phyloP scores from a whole-genome alignment of 2,113 vertebrate species.

The Ardeotis arabs region DNA sequence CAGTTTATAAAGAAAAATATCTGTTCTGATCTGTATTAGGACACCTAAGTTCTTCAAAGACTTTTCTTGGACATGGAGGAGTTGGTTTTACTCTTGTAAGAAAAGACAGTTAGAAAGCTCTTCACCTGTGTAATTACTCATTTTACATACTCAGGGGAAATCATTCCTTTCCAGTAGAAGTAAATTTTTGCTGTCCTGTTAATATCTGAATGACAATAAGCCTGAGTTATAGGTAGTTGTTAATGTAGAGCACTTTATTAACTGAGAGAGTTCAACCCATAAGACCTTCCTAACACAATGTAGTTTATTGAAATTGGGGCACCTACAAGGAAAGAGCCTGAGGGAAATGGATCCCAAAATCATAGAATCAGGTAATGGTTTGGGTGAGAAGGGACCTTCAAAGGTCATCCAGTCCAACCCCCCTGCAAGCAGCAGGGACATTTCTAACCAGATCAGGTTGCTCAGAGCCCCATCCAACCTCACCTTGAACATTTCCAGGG shows the following conservation, averaged over 20 bases:
- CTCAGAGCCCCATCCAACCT: too few species aligned
- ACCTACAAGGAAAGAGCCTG: background rate
- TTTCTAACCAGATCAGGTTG: too few species aligned
- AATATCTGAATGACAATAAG: background rate
- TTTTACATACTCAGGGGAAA: background rate
- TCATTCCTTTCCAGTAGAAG: background rate
- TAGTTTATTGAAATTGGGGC: background rate
- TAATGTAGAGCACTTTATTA: background rate
- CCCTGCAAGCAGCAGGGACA: too few species aligned
- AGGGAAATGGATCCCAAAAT: background rate
- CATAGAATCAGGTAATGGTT: too few species aligned
- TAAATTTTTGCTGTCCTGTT: background rate
- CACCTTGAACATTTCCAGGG: too few species aligned
- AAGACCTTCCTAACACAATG: background rate
- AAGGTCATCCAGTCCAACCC: too few species aligned
- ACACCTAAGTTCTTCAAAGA: background rate
- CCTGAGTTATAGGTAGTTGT: background rate
- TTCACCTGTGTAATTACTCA: background rate
- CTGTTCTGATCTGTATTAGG: background rate
- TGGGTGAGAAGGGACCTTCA: too few species aligned
- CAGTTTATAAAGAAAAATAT: background rate
- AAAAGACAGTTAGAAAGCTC: background rate
- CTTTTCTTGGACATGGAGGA: background rate
- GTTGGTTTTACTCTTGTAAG: background rate
- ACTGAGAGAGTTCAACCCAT: background rate